phyloP scores from a whole-genome alignment of 2,113 vertebrate genomes.

The Polyodon spathula region DNA sequence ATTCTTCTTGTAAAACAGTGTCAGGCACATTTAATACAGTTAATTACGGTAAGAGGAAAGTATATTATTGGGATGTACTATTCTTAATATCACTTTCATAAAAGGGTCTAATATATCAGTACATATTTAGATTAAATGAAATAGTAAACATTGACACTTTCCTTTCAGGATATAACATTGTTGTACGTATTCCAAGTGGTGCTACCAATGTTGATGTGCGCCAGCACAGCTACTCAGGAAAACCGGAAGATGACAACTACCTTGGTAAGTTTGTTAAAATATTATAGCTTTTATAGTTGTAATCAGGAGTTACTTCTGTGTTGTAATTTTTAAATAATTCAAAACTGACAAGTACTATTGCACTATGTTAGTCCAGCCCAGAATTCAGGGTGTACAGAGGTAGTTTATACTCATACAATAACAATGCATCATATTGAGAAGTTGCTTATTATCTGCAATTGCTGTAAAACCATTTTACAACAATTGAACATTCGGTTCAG shows the following conservation, averaged over 20 bases:
- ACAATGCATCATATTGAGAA: too few species aligned
- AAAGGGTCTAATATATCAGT: not conserved
- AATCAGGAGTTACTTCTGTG: too few species aligned
- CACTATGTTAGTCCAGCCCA: too few species aligned
- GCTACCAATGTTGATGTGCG: constrained; percentile 94
- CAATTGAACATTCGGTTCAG: too few species aligned
- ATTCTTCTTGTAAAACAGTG: constrained; percentile 94
- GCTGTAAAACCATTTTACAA: too few species aligned
- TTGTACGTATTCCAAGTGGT: constrained; percentile 90
- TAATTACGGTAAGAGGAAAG: constrained; percentile 77
- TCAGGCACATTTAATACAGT: constrained; percentile 87
- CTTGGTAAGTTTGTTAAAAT: constrained; percentile 68
- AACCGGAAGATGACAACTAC: constrained; percentile 96
- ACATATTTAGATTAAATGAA: not conserved
- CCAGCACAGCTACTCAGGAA: constrained; percentile 96
- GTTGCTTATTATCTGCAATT: too few species aligned
- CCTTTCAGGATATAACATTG: constrained; percentile 81
- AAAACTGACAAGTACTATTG: too few species aligned
- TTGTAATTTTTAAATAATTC: too few species aligned
- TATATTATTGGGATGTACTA: not conserved
- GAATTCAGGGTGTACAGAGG: too few species aligned
- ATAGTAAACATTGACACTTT: constrained; percentile 4
- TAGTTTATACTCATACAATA: too few species aligned
- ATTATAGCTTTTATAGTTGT: not conserved
- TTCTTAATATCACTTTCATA: not conserved